Evolutionary conservation across 2,888 invertebrate genomes (phyloP), one percentile per base, ranked within the genome.

Genomic region (Shargacucullia verbasci): DNA sequence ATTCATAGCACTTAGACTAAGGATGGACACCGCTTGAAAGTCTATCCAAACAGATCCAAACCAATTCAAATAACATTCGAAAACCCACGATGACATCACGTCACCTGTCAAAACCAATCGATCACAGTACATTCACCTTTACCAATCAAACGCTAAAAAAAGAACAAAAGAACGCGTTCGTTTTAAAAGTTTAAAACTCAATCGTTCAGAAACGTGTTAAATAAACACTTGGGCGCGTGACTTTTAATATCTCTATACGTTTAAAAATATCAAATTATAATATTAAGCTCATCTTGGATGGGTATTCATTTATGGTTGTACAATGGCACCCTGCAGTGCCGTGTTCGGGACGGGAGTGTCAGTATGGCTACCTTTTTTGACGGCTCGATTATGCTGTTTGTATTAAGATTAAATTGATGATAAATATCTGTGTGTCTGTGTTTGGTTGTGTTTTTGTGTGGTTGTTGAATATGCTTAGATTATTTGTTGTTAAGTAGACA

Each of bases 241-340:
- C 89, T 91, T 84, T 92, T 92, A 92, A 93, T 92, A 93, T 92
- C 91, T 92, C 89, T 91, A 93, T 92, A 87, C 91, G 85, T 90
- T 92, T 90, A 85, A 90, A 92, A 92, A 93, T 93, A 93, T 93
- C 93, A 93, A 92, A 93, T 93, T 93, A 93, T 93, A 93, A 92
- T 92, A 92, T 92, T 92, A 91, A 90, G 85, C 87, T 88, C 68
- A 88, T 86, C 85, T 87, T 79, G 80, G 86, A 78, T 79, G 79
- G 76, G 70, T 87, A 83, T 88, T 88, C 93, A 91, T 93, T 92
- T 91, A 88, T 92, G 86, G 88, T 58, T 62, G 78, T 82, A 92
- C 91, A 92, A 93, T 84, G 89, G 87, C 65, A 75, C 84, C 93
- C 92, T 75, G 92, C 72, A 68, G 91, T 10, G 87, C 59, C 68